Conservation (phyloP, 2,797 vertebrate genomes). For the Chaetophractus vellerosus region DNA sequence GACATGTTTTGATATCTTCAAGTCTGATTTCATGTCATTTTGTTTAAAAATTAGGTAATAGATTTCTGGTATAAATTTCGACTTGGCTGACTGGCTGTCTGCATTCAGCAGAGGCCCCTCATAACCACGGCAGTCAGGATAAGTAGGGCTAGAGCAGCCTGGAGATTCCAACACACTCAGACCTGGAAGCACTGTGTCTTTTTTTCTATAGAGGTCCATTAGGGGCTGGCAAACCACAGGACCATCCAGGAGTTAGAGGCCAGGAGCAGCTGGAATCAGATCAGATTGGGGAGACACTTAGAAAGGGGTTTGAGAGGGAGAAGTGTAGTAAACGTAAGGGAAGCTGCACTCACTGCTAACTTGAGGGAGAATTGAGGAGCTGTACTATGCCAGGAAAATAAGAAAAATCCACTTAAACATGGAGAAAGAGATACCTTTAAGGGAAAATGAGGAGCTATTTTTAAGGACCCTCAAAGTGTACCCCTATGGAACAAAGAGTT, state of each 20-base stretch:
- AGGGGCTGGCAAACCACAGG: background rate
- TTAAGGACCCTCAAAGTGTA: background rate
- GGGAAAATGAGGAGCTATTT: background rate
- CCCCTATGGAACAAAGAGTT: constrained; percentile 29
- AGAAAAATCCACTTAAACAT: background rate
- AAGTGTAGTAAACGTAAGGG: background rate
- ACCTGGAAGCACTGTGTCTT: constrained; percentile 52
- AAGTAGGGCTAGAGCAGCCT: constrained; percentile 77
- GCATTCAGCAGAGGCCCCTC: constrained; percentile 78
- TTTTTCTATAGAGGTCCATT: background rate
- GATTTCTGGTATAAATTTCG: constrained; percentile 87
- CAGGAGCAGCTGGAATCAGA: constrained; percentile 63
- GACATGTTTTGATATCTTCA: constrained; percentile 88
- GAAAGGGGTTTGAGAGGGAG: background rate
- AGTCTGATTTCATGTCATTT: constrained; percentile 89
- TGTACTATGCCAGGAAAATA: background rate
- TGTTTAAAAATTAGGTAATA: constrained; percentile 88
- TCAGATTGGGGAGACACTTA: background rate
- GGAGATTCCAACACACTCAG: constrained; percentile 66
- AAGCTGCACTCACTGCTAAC: constrained; percentile 64
- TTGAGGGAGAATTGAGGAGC: constrained; percentile 61
- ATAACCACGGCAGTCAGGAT: constrained; percentile 82
- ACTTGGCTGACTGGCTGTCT: constrained; percentile 87
- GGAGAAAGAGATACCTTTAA: background rate
- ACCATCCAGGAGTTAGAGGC: constrained; percentile 55